phyloP scores from a whole-genome alignment of 2,888 invertebrate species.

The Polyommatus iphigenia region DNA sequence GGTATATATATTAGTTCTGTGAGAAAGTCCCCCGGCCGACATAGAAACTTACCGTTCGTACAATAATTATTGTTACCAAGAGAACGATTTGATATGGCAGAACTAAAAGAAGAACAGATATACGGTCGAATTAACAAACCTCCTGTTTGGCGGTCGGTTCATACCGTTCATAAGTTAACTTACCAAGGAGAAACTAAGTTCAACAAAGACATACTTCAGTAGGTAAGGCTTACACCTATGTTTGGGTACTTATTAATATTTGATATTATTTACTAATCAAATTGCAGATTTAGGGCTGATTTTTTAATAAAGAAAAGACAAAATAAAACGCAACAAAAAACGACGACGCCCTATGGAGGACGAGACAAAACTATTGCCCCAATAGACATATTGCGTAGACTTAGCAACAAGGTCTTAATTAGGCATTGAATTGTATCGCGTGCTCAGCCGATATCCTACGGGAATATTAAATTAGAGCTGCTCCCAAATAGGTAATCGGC shows the following conservation, averaged over 20 bases:
- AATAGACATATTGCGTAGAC: neutral
- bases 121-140: too few species aligned
- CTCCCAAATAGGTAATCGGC: constrained; percentile 42
- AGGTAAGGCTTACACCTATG: too few species aligned
- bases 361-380: neutral
- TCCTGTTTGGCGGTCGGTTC: too few species aligned
- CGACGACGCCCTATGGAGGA: too few species aligned
- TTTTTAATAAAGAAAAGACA: too few species aligned
- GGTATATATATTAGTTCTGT: constrained; percentile 41
- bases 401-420: constrained; percentile 35
- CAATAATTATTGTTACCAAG: neutral
- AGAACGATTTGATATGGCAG: neutral
- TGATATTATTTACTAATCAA: too few species aligned
- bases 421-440: constrained; percentile 43
- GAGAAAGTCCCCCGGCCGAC: constrained; percentile 40
- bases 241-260: too few species aligned
- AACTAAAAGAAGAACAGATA: neutral
- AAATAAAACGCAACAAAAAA: too few species aligned
- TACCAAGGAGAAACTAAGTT: too few species aligned
- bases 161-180: too few species aligned
- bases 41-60: constrained; percentile 23
- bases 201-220: too few species aligned
- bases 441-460: constrained; percentile 42
- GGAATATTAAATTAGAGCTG: constrained; percentile 44
- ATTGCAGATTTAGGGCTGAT: too few species aligned